Conservation (phyloP, 2,797 vertebrate species). For the Gymnothorax javanicus region DNA sequence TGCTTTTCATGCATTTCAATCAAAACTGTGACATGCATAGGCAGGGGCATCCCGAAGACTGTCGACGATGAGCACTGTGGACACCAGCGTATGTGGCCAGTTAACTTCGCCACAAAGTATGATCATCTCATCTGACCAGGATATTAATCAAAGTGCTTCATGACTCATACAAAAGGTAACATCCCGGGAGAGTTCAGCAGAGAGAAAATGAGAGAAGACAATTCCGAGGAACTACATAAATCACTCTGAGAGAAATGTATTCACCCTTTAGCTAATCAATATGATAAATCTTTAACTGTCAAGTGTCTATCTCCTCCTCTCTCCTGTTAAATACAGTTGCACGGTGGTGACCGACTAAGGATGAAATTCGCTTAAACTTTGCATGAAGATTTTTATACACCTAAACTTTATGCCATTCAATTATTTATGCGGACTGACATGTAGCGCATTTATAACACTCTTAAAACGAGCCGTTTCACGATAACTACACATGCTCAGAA, state of each 20-base stretch:
- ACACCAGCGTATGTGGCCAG: background rate
- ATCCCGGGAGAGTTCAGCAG: conserved; percentile 27
- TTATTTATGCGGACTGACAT: background rate
- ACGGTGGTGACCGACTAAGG: background rate
- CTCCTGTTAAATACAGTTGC: background rate
- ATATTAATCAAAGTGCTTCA: conserved; percentile 19
- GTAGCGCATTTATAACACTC: background rate
- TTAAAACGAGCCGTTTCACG: too few relatives aligned
- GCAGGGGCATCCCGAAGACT: background rate
- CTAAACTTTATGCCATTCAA: background rate
- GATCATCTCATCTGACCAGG: background rate
- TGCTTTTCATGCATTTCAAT: background rate
- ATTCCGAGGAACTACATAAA: conserved; percentile 27
- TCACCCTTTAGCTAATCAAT: conserved; percentile 26
- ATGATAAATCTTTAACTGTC: conserved; percentile 12
- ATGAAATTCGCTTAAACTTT: background rate
- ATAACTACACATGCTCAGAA: too few relatives aligned
- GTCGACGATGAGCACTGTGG: background rate
- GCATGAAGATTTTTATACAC: background rate
- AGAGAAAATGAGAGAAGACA: conserved; percentile 10
- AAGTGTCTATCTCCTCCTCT: conserved; percentile 3
- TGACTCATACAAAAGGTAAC: conserved; percentile 30
- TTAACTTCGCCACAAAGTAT: background rate
- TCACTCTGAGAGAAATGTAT: conserved; percentile 19
- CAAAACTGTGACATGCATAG: background rate